Percentiles rank a stretch among this genome's conserved stretches.
Evolutionary conservation across 2,797 vertebrate species (phyloP).

Genomic region (Carduelis carduelis): DNA sequence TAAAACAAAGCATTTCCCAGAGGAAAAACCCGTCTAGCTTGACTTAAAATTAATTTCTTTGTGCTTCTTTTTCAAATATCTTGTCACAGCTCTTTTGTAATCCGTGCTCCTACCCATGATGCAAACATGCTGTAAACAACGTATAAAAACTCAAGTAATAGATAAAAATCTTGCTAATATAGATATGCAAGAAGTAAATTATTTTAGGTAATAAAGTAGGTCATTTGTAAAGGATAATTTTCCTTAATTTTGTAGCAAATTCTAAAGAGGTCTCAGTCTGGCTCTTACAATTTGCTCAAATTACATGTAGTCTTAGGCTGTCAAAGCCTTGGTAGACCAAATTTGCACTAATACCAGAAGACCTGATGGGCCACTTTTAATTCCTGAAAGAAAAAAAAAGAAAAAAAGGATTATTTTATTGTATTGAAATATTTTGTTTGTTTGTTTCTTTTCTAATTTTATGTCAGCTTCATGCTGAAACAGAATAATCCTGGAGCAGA

Average conservation of each 20-base stretch:
- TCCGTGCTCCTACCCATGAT: not conserved
- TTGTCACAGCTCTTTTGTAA: not conserved
- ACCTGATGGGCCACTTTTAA: not conserved
- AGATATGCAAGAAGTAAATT: not conserved
- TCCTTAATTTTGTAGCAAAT: not conserved
- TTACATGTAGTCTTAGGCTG: not conserved
- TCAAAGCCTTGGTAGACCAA: not conserved
- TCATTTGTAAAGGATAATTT: not conserved
- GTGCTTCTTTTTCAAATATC: not conserved
- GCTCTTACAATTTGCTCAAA: not conserved
- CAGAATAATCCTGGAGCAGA: not conserved
- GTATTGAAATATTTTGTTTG: not conserved
- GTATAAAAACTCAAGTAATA: not conserved
- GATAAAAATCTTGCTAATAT: not conserved
- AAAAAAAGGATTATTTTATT: fast-evolving
- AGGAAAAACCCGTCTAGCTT: not conserved
- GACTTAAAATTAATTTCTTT: not conserved
- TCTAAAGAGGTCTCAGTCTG: not conserved
- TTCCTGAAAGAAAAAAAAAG: not conserved
- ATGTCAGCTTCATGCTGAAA: not conserved
- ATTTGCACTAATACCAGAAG: not conserved
- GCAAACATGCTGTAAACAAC: not conserved
- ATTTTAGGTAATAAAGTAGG: not conserved
- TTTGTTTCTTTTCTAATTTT: not conserved
- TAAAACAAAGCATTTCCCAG: not conserved